A percentile compares a stretch with the other conserved stretches of the same genome.
Evolutionary conservation across 1,140 invertebrate species (phyloP).

Genomic region (Cheumatopsyche charites): DNA sequence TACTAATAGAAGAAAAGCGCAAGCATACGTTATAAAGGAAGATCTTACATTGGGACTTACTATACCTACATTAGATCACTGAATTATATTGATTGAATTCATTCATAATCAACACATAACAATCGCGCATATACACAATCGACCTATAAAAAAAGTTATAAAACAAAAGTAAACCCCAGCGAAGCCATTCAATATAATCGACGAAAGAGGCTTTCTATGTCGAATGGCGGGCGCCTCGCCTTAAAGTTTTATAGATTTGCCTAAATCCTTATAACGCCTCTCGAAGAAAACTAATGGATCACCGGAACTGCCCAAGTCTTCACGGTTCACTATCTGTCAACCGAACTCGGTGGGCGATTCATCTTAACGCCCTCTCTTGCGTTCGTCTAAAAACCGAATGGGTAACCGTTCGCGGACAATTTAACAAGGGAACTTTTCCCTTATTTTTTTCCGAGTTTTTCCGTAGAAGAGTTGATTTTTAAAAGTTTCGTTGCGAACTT

Average conservation of each 20-base stretch:
- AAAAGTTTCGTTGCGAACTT: too few species aligned
- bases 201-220: constrained; percentile 41
- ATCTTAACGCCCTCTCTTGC: neutral
- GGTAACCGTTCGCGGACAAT: constrained; percentile 13
- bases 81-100: too few species aligned
- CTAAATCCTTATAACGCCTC: constrained; percentile 39
- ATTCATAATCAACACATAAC: too few species aligned
- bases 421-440: constrained; percentile 6
- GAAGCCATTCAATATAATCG: constrained; percentile 38
- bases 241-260: constrained; percentile 45
- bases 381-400: neutral
- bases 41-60: too few species aligned
- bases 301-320: constrained; percentile 36
- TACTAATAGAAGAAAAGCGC: too few species aligned
- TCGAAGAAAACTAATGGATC: constrained; percentile 42
- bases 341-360: constrained; percentile 11
- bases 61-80: too few species aligned
- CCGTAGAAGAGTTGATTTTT: too few species aligned
- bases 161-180: neutral
- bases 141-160: neutral
- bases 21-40: too few species aligned
- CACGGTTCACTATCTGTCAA: constrained; percentile 37
- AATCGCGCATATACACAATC: neutral
- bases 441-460: too few species aligned
- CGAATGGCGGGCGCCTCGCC: neutral